Percentiles rank a stretch among this genome's conserved stretches.
phyloP scores from a whole-genome alignment of 2,797 vertebrate species.

The Chiloscyllium punctatum region DNA sequence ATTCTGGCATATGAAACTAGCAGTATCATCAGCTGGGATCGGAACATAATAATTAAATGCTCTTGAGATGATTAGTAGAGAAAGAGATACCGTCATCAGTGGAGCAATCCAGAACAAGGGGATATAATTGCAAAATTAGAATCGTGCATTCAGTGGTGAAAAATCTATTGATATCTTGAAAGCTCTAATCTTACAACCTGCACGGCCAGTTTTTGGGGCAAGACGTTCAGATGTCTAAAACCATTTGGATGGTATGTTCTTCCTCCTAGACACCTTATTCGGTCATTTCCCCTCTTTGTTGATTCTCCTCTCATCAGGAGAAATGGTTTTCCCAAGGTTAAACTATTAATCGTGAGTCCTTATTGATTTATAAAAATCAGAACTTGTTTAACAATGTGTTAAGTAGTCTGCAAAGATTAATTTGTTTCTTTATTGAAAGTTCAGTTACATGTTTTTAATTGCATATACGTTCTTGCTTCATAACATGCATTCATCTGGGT shows the following conservation, averaged over 20 bases:
- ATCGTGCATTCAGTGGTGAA: background rate
- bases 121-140: background rate
- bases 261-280: background rate
- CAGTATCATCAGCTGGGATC: too few relatives aligned
- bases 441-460: background rate
- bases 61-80: background rate
- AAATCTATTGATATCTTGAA: background rate
- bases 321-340: background rate
- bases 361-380: background rate
- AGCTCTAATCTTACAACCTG: background rate
- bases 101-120: background rate
- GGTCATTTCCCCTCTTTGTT: background rate
- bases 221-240: background rate
- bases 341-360: background rate
- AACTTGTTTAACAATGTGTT: background rate
- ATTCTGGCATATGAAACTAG: too few relatives aligned
- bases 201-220: background rate
- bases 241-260: background rate
- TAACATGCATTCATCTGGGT: background rate
- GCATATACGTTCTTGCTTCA: background rate
- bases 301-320: background rate
- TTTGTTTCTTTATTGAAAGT: background rate
- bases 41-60: background rate
- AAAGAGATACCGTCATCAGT: background rate
- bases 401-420: background rate